Base-by-base conservation (phyloP, 2,113 vertebrate species). In the Syngnathoides biaculeatus region DNA sequence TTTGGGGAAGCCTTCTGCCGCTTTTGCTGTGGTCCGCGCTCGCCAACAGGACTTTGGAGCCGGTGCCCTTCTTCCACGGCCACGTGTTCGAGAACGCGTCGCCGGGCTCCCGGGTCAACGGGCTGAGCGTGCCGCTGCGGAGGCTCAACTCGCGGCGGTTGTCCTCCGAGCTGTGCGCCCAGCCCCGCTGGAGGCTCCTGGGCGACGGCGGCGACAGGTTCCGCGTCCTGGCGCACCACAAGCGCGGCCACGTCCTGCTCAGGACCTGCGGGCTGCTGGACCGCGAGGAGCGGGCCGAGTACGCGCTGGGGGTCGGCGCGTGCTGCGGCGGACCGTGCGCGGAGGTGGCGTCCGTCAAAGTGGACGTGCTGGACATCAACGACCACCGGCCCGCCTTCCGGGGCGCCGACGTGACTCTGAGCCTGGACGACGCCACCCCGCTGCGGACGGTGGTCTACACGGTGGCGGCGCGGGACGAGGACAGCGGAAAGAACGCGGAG, bases 361-460 rank as follows among this genome's bases (percentile, higher is more conserved):
- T 95, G 70, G 92, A 92, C 79, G 93, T 96, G 35, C 81, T 95
- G 87, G 94, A 95, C 85, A 92, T 91, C 56, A 95, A 95, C 85
- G 94, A 95, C 90, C 92, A 95, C 88, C 87, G 90, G 64, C 94
- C 94, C 38, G 85, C 86, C 40, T 95, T 94, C 78, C 69, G 65
- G 9, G 77, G 78, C 22, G 38, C 47, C 4, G 85, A 81, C 10
- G 84, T 92, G 60, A 86, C 73, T 40, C 89, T 95, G 59, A 90
- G 78, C 64, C 81, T 95, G 80, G 93, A 92, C n/a, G 94, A 94
- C 82, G 92, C 93, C 58, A 93, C 94, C 12, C 88, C 93, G 19
- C 90, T 95, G 10, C 85, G 87, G 58, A 90, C 93, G 0, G 78
- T 88, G 4, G 82, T 95, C 39, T 93, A 92, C 83, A 90, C 82